A percentile compares a stretch with the other conserved stretches of the same genome.
phyloP scores from a whole-genome alignment of 2,888 invertebrate species.

The Drosophila fulvimacula region DNA sequence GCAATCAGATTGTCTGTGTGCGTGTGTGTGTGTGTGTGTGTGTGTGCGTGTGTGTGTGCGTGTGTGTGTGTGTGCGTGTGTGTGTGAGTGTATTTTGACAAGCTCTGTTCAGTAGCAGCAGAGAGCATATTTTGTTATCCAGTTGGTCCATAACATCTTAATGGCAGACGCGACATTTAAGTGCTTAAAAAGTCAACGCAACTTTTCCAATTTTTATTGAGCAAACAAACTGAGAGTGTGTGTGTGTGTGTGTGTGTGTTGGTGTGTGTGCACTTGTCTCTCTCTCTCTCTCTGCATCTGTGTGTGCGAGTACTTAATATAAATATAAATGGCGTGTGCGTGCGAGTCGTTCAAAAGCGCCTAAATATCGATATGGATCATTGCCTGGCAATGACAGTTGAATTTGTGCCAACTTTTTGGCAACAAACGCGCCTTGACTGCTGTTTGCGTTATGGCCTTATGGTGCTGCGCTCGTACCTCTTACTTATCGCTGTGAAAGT shows the following conservation, averaged over 20 bases:
- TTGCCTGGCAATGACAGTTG: constrained; percentile 60
- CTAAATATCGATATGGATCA: constrained; percentile 74
- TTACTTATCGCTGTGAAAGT: constrained; percentile 24
- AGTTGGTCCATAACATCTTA: constrained; percentile 44
- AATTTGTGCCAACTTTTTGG: constrained; percentile 42
- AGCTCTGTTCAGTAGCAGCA: constrained; percentile 21
- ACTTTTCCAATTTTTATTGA: constrained; percentile 73
- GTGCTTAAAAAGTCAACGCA: constrained; percentile 63
- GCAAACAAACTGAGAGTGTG: constrained; percentile 47
- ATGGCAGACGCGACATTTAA: constrained; percentile 58
- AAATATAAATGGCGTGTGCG: constrained; percentile 42
- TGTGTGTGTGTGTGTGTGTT: constrained; percentile 10
- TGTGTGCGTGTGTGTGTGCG: not conserved
- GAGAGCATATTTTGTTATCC: constrained; percentile 13
- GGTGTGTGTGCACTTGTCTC: no score
- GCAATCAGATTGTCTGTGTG: constrained; percentile 1
- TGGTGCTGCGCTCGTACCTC: no score
- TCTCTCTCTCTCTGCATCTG: no score
- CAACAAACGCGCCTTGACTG: no score
- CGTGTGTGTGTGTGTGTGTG: not conserved
- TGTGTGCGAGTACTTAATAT: constrained; percentile 45
- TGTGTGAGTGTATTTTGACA: constrained; percentile 6
- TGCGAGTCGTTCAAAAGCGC: constrained; percentile 66
- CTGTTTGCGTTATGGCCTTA: no score
- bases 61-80: not conserved